Base-by-base conservation (phyloP, 2,888 invertebrate species). In the Hypsopygia costalis region DNA sequence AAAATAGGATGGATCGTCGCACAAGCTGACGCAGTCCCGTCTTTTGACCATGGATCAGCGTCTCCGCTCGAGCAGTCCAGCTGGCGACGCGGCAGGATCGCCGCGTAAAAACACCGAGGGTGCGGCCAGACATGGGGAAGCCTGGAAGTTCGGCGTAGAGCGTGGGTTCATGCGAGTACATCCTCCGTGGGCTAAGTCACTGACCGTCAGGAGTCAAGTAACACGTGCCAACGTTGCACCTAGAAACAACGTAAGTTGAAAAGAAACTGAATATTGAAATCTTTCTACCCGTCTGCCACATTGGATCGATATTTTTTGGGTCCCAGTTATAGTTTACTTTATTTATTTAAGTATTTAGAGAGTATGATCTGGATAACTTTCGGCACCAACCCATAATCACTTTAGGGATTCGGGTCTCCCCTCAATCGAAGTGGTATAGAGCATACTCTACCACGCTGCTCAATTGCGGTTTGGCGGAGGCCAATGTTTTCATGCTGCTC, bases 151-250 rank as follows among this genome's bases (percentile, higher is more conserved):
- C 5, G 25, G 25, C 25, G n/a, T 25, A 25, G 33, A 46, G 47
- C 51, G 34, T 46, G 49, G 41, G 51, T 57, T 75, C 77, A 80
- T 42, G 58, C 56, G 48, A 55, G 62, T 58, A 71, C 64, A 47
- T 49, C 62, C 43, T 47, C 67, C 47, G 40, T 69, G 65, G 71
- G 62, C 76, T 85, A 85, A 11, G 79, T 79, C 48, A 65, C 59
- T 44, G 85, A 63, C 57, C 89, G 91, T 92, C 92, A 92, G 78
- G 94, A 94, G 71, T 94, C 93, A 57, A 97, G 91, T 47, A 98
- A 83, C 25, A 97, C 94, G 79, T 98, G 98, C 98, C 98, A 98
- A 40, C 97, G 94, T 69, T 96, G 96, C 44, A 98, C 93, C 86
- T 97, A 94, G 1, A 16, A 31, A 20, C 29, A 39, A 16, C 3